Percentiles rank a stretch among this genome's conserved stretches.
Conservation (phyloP, 2,797 vertebrate genomes). For the Luscinia luscinia region DNA sequence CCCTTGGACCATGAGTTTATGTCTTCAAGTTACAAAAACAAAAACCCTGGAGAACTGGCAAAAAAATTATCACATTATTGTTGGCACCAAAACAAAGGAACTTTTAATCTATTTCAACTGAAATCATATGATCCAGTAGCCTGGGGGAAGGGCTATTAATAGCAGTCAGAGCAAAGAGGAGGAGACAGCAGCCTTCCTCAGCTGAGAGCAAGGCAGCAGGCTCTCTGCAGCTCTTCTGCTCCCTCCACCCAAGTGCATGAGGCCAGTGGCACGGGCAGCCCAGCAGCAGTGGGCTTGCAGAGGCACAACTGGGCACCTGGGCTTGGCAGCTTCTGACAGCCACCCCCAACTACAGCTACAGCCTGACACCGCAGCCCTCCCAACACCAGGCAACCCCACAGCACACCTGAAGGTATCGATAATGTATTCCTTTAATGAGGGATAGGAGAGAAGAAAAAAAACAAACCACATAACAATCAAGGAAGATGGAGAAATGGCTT, state of each 20-base stretch:
- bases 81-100: constrained; percentile 74
- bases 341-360: background rate
- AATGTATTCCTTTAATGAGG: constrained; percentile 50
- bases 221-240: background rate
- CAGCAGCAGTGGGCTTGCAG: background rate
- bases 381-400: accelerated
- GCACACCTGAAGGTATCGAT: background rate
- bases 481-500: constrained; percentile 72
- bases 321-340: background rate
- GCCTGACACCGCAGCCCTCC: background rate
- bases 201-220: background rate
- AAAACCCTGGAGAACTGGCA: background rate
- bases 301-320: background rate
- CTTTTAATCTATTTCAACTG: constrained; percentile 72
- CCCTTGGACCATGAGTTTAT: constrained; percentile 16
- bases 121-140: constrained; percentile 64
- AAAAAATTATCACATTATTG: constrained; percentile 68
- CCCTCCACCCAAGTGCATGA: accelerated
- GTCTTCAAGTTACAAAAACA: background rate
- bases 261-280: background rate
- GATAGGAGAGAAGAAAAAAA: constrained; percentile 32
- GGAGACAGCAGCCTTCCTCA: background rate
- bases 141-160: constrained; percentile 27
- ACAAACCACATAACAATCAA: constrained; percentile 48
- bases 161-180: background rate